phyloP scores from a whole-genome alignment of 1,140 invertebrate genomes.

The Brachionus rubens region DNA sequence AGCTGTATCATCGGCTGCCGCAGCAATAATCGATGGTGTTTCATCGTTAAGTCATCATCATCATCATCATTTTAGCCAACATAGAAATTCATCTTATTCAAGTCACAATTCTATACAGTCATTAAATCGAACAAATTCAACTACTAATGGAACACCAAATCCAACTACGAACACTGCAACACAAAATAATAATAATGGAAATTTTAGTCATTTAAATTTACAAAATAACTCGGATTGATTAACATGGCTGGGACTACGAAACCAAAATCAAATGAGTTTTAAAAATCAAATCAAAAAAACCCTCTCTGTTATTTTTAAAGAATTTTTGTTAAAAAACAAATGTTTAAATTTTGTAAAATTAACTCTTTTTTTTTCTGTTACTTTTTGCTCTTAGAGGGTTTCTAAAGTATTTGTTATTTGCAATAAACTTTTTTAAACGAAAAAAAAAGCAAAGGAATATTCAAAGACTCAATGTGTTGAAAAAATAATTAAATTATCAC shows the following conservation, averaged over 20 bases:
- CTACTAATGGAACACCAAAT: neutral
- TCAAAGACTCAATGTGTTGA: no score
- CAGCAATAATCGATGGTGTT: constrained; percentile 41
- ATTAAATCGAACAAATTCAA: no score
- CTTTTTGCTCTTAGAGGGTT: no score
- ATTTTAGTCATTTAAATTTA: constrained; percentile 37
- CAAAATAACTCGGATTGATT: constrained; percentile 17
- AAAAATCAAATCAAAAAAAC: no score
- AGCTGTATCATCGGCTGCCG: constrained; percentile 5
- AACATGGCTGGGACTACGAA: constrained; percentile 18
- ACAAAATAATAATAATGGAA: neutral
- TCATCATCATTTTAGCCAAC: constrained; percentile 37
- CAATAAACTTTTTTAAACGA: no score
- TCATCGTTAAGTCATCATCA: constrained; percentile 11
- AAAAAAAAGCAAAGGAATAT: neutral
- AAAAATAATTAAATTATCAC: no score
- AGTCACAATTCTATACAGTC: constrained; percentile 1
- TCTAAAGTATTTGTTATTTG: no score
- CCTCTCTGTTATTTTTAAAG: no score
- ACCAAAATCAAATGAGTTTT: no score
- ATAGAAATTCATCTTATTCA: constrained; percentile 23
- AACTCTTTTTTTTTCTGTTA: no score
- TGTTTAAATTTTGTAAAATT: no score
- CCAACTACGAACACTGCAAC: neutral
- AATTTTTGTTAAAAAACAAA: no score